Percentiles rank a stretch among this genome's conserved stretches.
These are phyloP conservation scores for Folsomia manolachei DNA, from an alignment of 2,888 invertebrate genomes.

Conservation along the genomic window DNA sequence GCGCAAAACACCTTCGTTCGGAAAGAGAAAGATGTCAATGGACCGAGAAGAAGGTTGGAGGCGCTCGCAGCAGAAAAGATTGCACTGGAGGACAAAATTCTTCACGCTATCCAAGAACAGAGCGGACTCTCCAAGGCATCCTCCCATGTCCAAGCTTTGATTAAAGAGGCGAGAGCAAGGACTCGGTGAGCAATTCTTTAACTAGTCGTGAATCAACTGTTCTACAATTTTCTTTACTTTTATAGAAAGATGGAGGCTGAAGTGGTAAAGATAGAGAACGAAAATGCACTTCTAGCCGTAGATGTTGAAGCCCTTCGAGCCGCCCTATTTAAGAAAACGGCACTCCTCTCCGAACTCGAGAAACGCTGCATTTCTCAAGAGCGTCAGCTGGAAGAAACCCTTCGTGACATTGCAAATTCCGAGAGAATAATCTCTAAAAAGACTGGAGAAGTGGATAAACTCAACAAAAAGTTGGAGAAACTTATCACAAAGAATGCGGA, in stretches of 20 bases:
- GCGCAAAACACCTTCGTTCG: conserved; percentile 55
- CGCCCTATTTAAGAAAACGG: conserved; percentile 54
- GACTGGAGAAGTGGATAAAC: conserved; percentile 57
- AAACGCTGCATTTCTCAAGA: conserved; percentile 56
- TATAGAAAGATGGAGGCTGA: conserved; percentile 57
- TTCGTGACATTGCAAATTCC: conserved; percentile 56
- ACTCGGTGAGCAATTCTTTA: conserved; percentile 51
- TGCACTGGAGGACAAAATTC: conserved; percentile 64
- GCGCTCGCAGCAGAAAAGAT: conserved; percentile 60
- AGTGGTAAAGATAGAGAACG: conserved; percentile 47
- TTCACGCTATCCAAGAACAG: conserved; percentile 66
- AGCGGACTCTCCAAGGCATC: conserved; percentile 68
- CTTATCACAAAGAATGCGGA: conserved; percentile 56
- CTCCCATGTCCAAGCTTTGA: conserved; percentile 54
- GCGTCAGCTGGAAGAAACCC: conserved; percentile 42
- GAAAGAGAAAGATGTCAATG: conserved; percentile 53
- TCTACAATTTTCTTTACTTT: too few species aligned
- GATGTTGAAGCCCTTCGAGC: conserved; percentile 62
- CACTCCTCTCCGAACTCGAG: conserved; percentile 52
- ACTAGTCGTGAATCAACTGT: too few species aligned
- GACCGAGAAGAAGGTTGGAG: conserved; percentile 54
- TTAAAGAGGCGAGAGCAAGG: conserved; percentile 58
- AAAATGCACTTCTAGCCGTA: conserved; percentile 41
- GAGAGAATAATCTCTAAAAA: conserved; percentile 57
- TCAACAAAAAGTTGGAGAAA: conserved; percentile 60